Base-by-base conservation (phyloP, 1,140 invertebrate genomes). In the Apis mellifera region DNA sequence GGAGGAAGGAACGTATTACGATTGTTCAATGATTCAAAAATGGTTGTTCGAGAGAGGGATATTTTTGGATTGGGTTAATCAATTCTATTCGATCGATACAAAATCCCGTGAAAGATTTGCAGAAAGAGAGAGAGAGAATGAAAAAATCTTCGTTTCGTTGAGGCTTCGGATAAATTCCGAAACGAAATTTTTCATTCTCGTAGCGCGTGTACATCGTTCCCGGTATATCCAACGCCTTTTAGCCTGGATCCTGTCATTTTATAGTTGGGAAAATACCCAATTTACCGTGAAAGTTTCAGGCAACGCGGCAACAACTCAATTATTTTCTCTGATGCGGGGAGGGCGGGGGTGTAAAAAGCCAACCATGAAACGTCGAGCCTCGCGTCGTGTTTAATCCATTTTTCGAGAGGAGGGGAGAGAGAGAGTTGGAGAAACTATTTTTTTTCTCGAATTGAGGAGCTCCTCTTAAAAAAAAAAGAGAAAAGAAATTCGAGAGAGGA, bases 271-370 rank as follows among this genome's bases (percentile, higher is more conserved):
- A 75, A 75, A 82, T 68, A 59, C 54, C 62, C 72, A 80, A 80
- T 80, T 80, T 65, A 65, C 54, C 54, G 54, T 50, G 60, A 82
- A 75, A 75, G 62, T 82, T 82, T 82, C 64, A 75, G 50, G 23
- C 54, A 52, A 68, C 60, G 73, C 54, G 64, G 23, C 21, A 75
- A 68, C 79, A 71, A 76, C 78, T 73, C 60, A 54, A 86, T 82
- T 72, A 81, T 75, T 68, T 68, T 60, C 64, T 52, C 79, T 50
- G n/a, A 26, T 4, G 3, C 15, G 50, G 50, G 52, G 55, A n/a
- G n/a, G n/a, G n/a, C n/a, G 32, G 0, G 5, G 32, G 32, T 52
- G 57, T 78, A 50, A 82, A 83, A 83, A 68, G 32, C 52, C 62
- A 62, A 26, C 59, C 72, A 59, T 64, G 57, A 78, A 73, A 85